phyloP scores from a whole-genome alignment of 2,797 vertebrate species.

The Sparidentex hasta region DNA sequence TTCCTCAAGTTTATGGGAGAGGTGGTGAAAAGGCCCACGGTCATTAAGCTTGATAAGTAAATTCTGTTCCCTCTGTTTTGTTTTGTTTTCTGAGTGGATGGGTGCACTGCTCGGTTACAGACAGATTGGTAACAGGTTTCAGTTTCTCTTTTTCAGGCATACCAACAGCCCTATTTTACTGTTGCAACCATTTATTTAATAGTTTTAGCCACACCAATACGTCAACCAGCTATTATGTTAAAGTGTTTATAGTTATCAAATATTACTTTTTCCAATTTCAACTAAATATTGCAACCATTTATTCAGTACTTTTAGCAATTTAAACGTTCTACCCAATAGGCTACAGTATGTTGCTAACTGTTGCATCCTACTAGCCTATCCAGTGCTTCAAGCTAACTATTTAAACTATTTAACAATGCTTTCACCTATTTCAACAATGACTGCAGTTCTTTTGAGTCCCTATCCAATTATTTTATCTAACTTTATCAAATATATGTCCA shows the following conservation, averaged over 20 bases:
- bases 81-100: not conserved
- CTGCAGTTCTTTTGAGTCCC: too few relatives aligned
- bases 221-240: too few relatives aligned
- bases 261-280: not conserved
- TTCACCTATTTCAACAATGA: not conserved
- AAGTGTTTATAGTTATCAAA: too few relatives aligned
- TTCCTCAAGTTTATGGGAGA: slow-evolving; percentile 60
- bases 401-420: not conserved
- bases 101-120: not conserved
- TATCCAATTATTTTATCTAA: too few relatives aligned
- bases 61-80: slow-evolving; percentile 12
- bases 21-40: slow-evolving; percentile 59
- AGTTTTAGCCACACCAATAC: not conserved
- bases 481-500: too few relatives aligned
- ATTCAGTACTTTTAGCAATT: not conserved
- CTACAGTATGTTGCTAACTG: too few relatives aligned
- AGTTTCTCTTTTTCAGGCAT: not conserved
- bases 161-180: not conserved
- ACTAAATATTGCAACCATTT: not conserved
- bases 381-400: not conserved
- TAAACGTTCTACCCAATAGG: not conserved
- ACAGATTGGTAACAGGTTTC: not conserved
- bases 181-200: not conserved
- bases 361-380: too few relatives aligned
- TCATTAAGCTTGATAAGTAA: slow-evolving; percentile 45